Conservation (phyloP, 2,888 invertebrate genomes). For the Apamea monoglypha region DNA sequence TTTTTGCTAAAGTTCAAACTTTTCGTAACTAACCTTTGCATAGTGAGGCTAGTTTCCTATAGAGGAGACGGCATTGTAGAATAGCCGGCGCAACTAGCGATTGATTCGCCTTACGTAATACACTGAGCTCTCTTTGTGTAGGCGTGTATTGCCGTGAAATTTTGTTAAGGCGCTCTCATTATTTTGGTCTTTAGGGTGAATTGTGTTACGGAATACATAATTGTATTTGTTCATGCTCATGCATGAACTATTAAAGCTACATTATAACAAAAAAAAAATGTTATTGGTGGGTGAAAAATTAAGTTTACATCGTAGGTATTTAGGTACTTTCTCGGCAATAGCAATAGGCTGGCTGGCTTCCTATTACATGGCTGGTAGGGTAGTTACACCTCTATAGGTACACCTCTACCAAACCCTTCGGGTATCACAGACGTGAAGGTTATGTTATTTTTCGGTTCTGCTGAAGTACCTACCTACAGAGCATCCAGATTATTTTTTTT, state of each 20-base stretch:
- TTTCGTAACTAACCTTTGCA: slow-evolving; percentile 12
- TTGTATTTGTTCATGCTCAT: neutral
- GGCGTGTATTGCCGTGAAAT: slow-evolving; percentile 55
- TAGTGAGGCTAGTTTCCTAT: slow-evolving; percentile 55
- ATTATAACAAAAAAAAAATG: too few species aligned
- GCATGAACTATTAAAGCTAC: neutral
- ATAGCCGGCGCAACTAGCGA: slow-evolving; percentile 35
- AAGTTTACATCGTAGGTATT: neutral
- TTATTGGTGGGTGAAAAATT: neutral
- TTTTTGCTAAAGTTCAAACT: slow-evolving; percentile 17
- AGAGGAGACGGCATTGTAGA: slow-evolving; percentile 27
- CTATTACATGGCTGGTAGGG: neutral
- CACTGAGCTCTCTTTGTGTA: slow-evolving; percentile 47
- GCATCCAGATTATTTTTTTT: too few species aligned
- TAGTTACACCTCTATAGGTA: too few species aligned
- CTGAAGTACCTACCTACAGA: too few species aligned
- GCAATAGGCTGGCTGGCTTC: neutral
- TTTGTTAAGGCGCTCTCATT: slow-evolving; percentile 54
- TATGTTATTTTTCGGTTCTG: too few species aligned
- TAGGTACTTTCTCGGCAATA: neutral
- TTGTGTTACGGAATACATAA: neutral
- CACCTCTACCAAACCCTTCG: too few species aligned
- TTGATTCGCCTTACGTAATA: slow-evolving; percentile 61
- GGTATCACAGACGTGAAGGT: too few species aligned
- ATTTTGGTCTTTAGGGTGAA: neutral